These are phyloP conservation scores for Trogon surrucura DNA, from an alignment of 2,113 vertebrate species.

Conservation along the genomic window DNA sequence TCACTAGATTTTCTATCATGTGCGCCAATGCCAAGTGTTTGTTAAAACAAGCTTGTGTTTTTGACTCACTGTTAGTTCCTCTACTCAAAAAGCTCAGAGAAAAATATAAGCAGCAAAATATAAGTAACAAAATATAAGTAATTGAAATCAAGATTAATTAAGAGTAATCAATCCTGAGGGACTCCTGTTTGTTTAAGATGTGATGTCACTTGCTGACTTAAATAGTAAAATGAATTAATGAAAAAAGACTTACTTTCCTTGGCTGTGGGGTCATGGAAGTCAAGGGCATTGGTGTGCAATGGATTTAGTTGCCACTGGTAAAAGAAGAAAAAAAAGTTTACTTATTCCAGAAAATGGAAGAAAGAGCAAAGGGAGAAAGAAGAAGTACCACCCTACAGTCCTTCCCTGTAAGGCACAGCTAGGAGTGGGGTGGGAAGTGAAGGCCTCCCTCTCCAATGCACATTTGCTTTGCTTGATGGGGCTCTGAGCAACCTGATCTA, in stretches of 20 bases:
- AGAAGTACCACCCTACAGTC: neutral
- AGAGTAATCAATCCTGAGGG: neutral
- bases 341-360: neutral
- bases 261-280: slow-evolving; percentile 53
- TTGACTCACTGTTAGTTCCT: neutral
- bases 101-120: neutral
- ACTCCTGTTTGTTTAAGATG: neutral
- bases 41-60: neutral
- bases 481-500: too few relatives aligned
- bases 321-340: slow-evolving; percentile 18
- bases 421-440: neutral
- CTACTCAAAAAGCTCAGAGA: neutral
- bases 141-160: neutral
- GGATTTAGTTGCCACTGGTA: slow-evolving; percentile 87
- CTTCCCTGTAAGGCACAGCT: neutral
- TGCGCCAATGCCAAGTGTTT: neutral
- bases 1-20: neutral
- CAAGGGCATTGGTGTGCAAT: slow-evolving; percentile 29
- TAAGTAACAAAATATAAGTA: slow-evolving; percentile 2
- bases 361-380: neutral
- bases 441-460: neutral
- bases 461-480: neutral
- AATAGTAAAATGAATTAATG: neutral
- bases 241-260: slow-evolving; percentile 81
- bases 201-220: neutral